Conservation (phyloP, 2,797 vertebrate genomes). For the Cryptoprocta ferox region DNA sequence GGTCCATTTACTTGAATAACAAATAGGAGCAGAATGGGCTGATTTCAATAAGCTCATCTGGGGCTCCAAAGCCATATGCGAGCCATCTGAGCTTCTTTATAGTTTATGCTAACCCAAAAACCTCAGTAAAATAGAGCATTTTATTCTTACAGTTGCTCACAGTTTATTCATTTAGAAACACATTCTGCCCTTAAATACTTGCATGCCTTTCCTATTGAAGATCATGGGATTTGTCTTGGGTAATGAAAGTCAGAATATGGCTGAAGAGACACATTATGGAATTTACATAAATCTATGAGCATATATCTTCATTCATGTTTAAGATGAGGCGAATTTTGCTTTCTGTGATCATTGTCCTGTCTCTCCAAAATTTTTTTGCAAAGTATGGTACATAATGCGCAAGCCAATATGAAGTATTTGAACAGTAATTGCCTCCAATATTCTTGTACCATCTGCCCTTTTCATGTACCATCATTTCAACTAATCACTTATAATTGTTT, state of each 20-base stretch:
- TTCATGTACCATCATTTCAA: constrained; percentile 80
- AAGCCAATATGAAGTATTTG: constrained; percentile 79
- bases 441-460: constrained; percentile 79
- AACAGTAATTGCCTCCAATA: constrained; percentile 82
- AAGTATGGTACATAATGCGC: constrained; percentile 65
- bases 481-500: constrained; percentile 85
- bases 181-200: constrained; percentile 29
- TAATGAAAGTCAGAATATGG: constrained; percentile 55
- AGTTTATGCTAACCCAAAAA: constrained; percentile 67
- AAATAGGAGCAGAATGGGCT: neutral
- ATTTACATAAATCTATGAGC: neutral
- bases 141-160: constrained; percentile 8
- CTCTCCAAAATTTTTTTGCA: constrained; percentile 77
- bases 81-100: constrained; percentile 55
- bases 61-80: neutral
- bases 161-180: constrained; percentile 64
- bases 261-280: neutral
- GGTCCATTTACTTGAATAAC: constrained; percentile 58
- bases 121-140: constrained; percentile 57
- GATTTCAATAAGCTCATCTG: constrained; percentile 42
- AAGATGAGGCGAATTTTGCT: constrained; percentile 62
- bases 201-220: constrained; percentile 39
- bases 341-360: constrained; percentile 65
- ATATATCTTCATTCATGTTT: neutral
- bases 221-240: constrained; percentile 55